Base-by-base conservation (phyloP, 2,113 vertebrate species). In the Parotia lawesii region DNA sequence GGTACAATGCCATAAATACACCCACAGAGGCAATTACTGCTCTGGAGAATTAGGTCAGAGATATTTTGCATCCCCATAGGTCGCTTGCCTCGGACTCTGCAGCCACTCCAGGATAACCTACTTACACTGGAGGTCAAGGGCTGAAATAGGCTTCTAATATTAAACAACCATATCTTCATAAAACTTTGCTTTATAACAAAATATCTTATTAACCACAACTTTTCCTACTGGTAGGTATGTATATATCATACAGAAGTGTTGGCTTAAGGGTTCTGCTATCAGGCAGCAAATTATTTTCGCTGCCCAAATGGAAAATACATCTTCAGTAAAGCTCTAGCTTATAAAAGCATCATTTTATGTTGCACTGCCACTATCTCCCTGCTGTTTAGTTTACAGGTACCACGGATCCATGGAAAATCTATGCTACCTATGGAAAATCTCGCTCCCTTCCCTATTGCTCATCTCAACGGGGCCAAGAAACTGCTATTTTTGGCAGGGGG, bases 181-280 rank as follows among this genome's bases (percentile, higher is more conserved):
- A 97, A 98, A 97, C 95, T 98, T 96, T 97, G 87, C 79, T 96
- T 97, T 98, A 97, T 98, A 98, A 97, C 97, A 98, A 98, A 98
- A 98, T 98, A 98, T 96, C 97, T 97, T 95, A 97, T 97, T 97
- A 96, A 97, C 94, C 97, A 97, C 97, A 94, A 95, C 94, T 97
- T 96, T 76, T 95, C 95, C 94, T 97, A 95, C 82, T 76, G 83
- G 42, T 93, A 95, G 42, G 90, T 97, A 96, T 84, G 94, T 95
- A 96, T 96, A 87, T 83, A 98, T 96, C 87, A 78, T 94, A 96
- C 90, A 97, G 54, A 95, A 96, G 94, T 87, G 96, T 95, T 97
- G 85, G 73, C 93, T 97, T 96, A 88, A 96, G 81, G 89, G 89
- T 96, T 97, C 94, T 53, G 89, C 87, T 92, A 38, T 71, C 67